phyloP scores from a whole-genome alignment of 2,797 vertebrate genomes.

The Brachymystax lenok region DNA sequence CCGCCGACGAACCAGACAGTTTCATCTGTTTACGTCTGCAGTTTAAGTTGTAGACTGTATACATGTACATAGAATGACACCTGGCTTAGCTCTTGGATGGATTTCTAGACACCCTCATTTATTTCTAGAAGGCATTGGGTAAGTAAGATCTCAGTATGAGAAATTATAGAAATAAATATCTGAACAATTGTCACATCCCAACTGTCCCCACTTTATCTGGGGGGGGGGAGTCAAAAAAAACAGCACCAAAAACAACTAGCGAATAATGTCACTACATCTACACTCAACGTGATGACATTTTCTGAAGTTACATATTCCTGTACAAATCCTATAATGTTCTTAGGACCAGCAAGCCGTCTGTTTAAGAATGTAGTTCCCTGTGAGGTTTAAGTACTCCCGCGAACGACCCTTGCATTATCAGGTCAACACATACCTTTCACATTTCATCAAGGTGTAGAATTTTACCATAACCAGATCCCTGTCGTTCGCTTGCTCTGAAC shows the following conservation, averaged over 20 bases:
- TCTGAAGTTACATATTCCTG: not conserved
- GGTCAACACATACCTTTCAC: slow-evolving; percentile 18
- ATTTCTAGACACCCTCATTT: not conserved
- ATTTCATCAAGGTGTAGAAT: slow-evolving; percentile 15
- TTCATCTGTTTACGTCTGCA: slow-evolving; percentile 12
- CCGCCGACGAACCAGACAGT: not conserved
- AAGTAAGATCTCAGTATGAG: not conserved
- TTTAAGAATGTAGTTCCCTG: slow-evolving; percentile 7
- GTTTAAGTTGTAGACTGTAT: slow-evolving; percentile 10
- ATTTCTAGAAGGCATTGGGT: not conserved
- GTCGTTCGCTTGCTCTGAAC: not conserved
- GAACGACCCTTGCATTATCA: slow-evolving; percentile 20
- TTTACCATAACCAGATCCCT: slow-evolving; percentile 17
- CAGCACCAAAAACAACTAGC: not conserved
- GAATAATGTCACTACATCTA: not conserved
- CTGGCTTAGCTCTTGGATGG: slow-evolving; percentile 3
- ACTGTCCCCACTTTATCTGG: no score
- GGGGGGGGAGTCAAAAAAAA: not conserved
- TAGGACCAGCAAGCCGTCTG: not conserved
- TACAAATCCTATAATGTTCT: slow-evolving; percentile 1
- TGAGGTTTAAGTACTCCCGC: slow-evolving; percentile 5
- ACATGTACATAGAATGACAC: not conserved
- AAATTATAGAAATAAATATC: not conserved
- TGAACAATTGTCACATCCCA: no score
- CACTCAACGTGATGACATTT: not conserved